Base-by-base conservation (phyloP, 2,797 vertebrate species). In the Aviceda cuculoides region DNA sequence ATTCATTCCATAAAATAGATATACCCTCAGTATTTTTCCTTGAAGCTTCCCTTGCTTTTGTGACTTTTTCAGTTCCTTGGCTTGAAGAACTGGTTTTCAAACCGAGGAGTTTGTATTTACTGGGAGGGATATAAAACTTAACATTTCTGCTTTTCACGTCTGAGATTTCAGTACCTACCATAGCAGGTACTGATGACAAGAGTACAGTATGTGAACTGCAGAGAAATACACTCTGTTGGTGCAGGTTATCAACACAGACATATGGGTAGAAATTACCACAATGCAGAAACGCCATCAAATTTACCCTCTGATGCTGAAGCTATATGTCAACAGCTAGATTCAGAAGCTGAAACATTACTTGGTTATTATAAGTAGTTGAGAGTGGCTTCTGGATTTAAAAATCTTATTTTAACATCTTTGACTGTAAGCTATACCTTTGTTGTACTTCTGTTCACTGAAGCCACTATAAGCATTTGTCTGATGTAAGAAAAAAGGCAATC, bases 1-100 rank as follows among this genome's bases (percentile, higher is more conserved):
- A 93, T 89, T 94, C 89, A 83, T 77, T 91, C 78, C 31, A 28
- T 80, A 47, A 87, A 87, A 62, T 4, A 90, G 94, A 84, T 82
- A 33, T 21, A 92, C 40, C 20, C 47, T 73, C 59, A 44, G 53
- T 92, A 20, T 70, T 92, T 90, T 93, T 56, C 47, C 85, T 77
- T 89, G 62, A 79, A 87, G 50, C 50, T 77, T 90, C n/a, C 55
- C n/a, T 68, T 50, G 58, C 28, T 18, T 70, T 91, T 77, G 28
- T 95, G 86, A 70, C 40, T 19, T 49, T 92, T 75, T 82, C 39
- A 70, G 11, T 92, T 90, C 33, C 59, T 87, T 92, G 42, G 15
- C 46, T 84, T 82, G 58, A 90, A 53, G 83, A 80, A 59, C 33
- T 50, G 39, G 8, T 39, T 84, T 94, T 83, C 35, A 90, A 73